These are phyloP conservation scores for Acanthis flammea DNA, from an alignment of 2,797 vertebrate genomes.

Conservation along the genomic window DNA sequence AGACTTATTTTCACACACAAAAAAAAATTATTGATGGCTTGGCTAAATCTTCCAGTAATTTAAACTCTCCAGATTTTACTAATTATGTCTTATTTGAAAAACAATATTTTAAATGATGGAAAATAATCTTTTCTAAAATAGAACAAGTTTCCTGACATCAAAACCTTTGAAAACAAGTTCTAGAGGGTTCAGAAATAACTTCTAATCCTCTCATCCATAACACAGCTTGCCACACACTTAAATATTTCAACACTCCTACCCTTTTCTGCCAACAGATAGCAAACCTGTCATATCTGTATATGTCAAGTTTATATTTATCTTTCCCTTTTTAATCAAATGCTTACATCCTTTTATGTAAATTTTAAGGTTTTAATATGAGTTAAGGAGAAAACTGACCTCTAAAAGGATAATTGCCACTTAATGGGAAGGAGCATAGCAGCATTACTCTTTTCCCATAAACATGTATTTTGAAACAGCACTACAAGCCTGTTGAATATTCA, in stretches of 20 bases:
- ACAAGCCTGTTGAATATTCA: neutral
- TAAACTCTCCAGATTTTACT: neutral
- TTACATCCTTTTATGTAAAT: neutral
- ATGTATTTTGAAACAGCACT: neutral
- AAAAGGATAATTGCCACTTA: neutral
- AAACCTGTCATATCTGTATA: neutral
- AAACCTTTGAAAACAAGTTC: neutral
- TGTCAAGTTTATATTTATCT: neutral
- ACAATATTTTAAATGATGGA: neutral
- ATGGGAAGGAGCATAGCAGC: neutral
- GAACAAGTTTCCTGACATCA: neutral
- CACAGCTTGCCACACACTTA: neutral
- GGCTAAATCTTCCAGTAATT: neutral
- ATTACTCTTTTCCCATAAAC: neutral
- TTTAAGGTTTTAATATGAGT: neutral
- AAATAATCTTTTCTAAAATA: slow-evolving; percentile 28
- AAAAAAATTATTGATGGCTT: neutral
- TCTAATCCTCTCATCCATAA: neutral
- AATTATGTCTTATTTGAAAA: slow-evolving; percentile 33
- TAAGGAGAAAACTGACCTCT: neutral
- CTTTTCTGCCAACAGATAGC: neutral
- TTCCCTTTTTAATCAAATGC: neutral
- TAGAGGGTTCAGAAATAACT: neutral
- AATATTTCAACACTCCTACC: neutral
- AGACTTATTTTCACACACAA: neutral